A percentile compares a stretch with the other conserved stretches of the same genome.
phyloP scores from a whole-genome alignment of 2,888 invertebrate genomes.

The Amphimallon solstitiale region DNA sequence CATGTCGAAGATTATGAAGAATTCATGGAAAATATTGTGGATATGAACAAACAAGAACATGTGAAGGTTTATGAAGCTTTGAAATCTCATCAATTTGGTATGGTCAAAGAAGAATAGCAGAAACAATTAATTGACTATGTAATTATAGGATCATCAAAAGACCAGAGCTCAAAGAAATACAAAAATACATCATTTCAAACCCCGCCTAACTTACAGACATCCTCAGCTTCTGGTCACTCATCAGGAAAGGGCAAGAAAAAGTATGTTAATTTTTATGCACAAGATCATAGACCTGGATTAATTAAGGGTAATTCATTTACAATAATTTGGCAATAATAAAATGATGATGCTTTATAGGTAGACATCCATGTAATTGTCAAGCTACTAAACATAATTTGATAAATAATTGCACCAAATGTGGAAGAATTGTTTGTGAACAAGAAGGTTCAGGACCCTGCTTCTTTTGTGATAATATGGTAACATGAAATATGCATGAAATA shows the following conservation, averaged over 20 bases:
- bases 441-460: conserved; percentile 98
- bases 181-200: conserved; percentile 38
- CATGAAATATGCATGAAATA: no score
- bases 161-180: conserved; percentile 33
- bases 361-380: conserved; percentile 92
- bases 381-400: conserved; percentile 89
- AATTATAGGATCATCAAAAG: conserved; percentile 23
- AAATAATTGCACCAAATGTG: conserved; percentile 94
- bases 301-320: conserved; percentile 58
- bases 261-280: conserved; percentile 78
- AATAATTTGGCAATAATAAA: conserved; percentile 21
- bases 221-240: conserved; percentile 47
- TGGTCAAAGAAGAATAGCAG: conserved; percentile 34
- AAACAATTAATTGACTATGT: background rate
- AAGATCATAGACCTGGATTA: conserved; percentile 67
- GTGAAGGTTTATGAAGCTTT: conserved; percentile 68
- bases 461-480: conserved; percentile 88
- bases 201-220: conserved; percentile 36
- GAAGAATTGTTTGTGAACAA: conserved; percentile 93
- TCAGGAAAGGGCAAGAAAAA: conserved; percentile 72
- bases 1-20: conserved; percentile 78
- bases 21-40: conserved; percentile 79
- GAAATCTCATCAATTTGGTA: conserved; percentile 57
- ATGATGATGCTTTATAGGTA: conserved; percentile 67
- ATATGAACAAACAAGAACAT: conserved; percentile 74